A percentile compares a stretch with the other conserved stretches of the same genome.
phyloP scores from a whole-genome alignment of 2,113 vertebrate genomes.

The Falcunculus frontatus region DNA sequence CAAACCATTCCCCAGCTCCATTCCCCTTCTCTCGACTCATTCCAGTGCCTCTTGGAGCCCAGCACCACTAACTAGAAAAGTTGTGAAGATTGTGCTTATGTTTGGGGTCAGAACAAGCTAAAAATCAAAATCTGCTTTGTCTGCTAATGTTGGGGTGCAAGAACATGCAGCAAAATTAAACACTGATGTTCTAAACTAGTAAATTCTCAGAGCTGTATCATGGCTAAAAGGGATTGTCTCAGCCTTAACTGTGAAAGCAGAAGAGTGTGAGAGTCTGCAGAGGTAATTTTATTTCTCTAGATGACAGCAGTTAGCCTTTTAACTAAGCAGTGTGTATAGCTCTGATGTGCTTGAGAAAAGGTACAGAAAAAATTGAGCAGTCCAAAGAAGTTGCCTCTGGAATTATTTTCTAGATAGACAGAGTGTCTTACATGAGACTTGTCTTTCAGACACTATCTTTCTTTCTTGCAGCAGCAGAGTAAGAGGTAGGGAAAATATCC shows the following conservation, averaged over 20 bases:
- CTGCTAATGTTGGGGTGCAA: neutral
- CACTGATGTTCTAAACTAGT: accelerated
- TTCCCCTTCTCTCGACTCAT: neutral
- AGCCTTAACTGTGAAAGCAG: neutral
- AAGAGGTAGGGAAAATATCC: neutral
- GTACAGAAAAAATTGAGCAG: neutral
- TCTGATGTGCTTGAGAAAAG: neutral
- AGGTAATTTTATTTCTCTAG: neutral
- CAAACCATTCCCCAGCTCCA: neutral
- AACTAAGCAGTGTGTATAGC: neutral
- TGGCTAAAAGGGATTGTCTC: neutral
- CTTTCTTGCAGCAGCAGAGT: neutral
- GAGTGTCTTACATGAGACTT: neutral
- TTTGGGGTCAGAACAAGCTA: neutral
- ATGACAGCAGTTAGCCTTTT: neutral
- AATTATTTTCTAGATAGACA: neutral
- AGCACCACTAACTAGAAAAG: neutral
- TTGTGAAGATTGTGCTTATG: neutral
- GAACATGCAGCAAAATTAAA: neutral
- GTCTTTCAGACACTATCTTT: neutral
- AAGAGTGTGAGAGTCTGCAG: neutral
- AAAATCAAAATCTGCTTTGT: neutral
- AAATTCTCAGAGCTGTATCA: neutral
- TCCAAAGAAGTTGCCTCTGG: neutral
- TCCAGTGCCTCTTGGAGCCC: neutral